Conservation (phyloP, 1,140 invertebrate genomes). For the Calliopsis andreniformis region DNA sequence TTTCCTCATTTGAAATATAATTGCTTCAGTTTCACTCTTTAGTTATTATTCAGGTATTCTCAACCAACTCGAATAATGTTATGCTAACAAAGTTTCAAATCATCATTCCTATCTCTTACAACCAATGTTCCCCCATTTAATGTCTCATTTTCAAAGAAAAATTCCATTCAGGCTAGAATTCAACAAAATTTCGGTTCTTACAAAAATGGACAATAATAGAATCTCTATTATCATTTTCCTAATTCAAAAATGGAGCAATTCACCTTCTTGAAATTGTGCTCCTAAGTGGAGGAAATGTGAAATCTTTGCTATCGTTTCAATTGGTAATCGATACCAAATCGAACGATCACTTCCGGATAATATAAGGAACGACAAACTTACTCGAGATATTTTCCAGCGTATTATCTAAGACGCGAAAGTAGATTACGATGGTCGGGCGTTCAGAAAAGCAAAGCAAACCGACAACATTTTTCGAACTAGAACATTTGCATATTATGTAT, state of each 20-base stretch:
- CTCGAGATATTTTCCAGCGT: neutral
- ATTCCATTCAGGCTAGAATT: no score
- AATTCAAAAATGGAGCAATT: neutral
- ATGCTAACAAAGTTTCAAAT: no score
- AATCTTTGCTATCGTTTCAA: conserved; percentile 3
- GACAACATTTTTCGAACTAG: neutral
- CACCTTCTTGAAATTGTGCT: neutral
- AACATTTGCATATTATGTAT: neutral
- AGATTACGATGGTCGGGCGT: neutral
- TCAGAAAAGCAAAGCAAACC: neutral
- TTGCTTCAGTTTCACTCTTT: no score
- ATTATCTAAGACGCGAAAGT: conserved; percentile 18
- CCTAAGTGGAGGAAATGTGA: neutral
- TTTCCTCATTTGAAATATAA: no score
- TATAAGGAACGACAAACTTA: neutral
- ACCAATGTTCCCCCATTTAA: no score
- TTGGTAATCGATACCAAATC: neutral
- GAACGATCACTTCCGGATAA: conserved; percentile 5
- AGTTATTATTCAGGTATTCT: no score
- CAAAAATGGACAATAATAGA: no score
- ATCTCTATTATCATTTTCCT: neutral
- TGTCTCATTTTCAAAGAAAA: no score
- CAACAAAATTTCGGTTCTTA: no score
- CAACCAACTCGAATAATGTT: no score
- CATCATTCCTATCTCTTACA: no score